Conservation (phyloP, 2,888 invertebrate species). For the Aleiodes leptofemur region DNA sequence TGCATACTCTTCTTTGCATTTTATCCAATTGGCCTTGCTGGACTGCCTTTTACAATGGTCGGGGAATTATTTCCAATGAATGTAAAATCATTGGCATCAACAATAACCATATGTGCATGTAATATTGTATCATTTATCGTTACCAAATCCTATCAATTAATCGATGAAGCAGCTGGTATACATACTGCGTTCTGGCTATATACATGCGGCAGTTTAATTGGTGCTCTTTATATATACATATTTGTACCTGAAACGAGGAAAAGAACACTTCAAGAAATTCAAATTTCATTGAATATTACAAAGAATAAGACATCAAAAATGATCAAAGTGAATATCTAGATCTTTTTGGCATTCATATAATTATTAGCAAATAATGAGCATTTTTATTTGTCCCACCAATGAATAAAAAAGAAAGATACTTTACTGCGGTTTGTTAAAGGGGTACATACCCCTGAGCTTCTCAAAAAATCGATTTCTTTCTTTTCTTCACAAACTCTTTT, state of each 20-base stretch:
- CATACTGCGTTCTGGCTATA: slow-evolving; percentile 55
- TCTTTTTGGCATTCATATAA: background rate
- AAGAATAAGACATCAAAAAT: background rate
- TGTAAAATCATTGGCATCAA: slow-evolving; percentile 55
- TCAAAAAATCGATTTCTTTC: too few relatives aligned
- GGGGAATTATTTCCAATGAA: slow-evolving; percentile 60
- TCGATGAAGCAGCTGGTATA: slow-evolving; percentile 48
- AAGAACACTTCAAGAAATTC: slow-evolving; percentile 5
- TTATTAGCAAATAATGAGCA: slow-evolving; percentile 8
- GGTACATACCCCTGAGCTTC: too few relatives aligned
- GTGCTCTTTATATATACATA: slow-evolving; percentile 48
- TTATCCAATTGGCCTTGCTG: slow-evolving; percentile 55
- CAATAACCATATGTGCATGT: slow-evolving; percentile 44
- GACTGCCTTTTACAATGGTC: slow-evolving; percentile 57
- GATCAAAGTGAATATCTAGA: slow-evolving; percentile 8
- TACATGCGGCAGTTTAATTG: slow-evolving; percentile 40
- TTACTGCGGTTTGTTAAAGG: too few relatives aligned
- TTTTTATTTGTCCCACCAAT: background rate
- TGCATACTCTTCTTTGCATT: slow-evolving; percentile 51
- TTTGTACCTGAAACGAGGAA: slow-evolving; percentile 52
- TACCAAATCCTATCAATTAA: slow-evolving; percentile 46
- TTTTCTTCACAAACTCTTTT: too few relatives aligned
- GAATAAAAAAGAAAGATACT: too few relatives aligned
- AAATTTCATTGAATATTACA: background rate
- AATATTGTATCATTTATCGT: slow-evolving; percentile 50